Conservation (phyloP, 1,140 invertebrate species). For the Euwallacea fornicatus region DNA sequence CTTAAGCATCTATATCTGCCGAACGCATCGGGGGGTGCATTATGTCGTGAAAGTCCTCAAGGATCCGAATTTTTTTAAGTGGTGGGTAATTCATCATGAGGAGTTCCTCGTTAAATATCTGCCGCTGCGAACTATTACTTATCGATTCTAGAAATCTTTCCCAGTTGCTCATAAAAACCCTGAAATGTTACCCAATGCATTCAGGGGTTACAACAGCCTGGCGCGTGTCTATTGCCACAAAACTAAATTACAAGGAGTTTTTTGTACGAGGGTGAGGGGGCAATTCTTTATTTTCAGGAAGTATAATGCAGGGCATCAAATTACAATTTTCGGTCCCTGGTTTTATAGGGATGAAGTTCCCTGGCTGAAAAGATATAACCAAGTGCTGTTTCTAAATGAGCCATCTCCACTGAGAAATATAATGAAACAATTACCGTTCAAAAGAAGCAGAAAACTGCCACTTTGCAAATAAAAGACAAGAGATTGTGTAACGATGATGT, state of each 20-base stretch:
- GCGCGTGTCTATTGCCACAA: slow-evolving; percentile 22
- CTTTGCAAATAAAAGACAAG: no score
- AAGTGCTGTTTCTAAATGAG: not conserved
- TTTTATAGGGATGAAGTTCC: slow-evolving; percentile 21
- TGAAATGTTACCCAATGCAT: not conserved
- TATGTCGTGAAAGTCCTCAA: not conserved
- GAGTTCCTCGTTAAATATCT: not conserved
- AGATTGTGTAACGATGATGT: no score
- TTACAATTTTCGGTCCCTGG: slow-evolving; percentile 36
- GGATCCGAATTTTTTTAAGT: not conserved
- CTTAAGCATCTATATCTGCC: not conserved
- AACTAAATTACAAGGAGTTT: slow-evolving; percentile 27
- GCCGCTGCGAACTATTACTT: not conserved
- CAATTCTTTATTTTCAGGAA: slow-evolving; percentile 30
- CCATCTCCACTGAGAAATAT: slow-evolving; percentile 4
- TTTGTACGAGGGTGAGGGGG: slow-evolving; percentile 31
- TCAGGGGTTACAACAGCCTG: slow-evolving; percentile 2
- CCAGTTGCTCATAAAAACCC: not conserved
- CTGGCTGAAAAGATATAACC: slow-evolving; percentile 5
- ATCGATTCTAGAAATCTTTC: no score
- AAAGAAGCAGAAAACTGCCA: not conserved
- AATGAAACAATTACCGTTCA: not conserved
- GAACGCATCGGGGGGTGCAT: not conserved
- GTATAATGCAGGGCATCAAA: slow-evolving; percentile 34
- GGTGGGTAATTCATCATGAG: not conserved